A percentile compares a stretch with the other conserved stretches of the same genome.
Conservation (phyloP, 1,140 invertebrate species). For the Drosophila simulans region DNA sequence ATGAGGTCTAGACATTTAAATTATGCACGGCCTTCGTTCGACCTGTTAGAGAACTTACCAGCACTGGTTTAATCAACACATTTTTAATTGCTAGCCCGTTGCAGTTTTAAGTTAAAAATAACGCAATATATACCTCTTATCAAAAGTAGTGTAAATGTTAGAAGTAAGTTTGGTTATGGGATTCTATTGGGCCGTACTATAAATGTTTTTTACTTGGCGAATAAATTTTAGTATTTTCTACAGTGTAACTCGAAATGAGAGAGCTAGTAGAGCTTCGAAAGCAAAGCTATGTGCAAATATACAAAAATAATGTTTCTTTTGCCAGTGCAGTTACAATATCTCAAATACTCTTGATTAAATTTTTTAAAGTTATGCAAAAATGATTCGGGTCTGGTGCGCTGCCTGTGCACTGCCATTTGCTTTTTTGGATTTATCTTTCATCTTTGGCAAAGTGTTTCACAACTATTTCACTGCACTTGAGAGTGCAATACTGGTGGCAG, state of each 20-base stretch:
- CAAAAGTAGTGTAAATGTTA: too few species aligned
- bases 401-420: constrained; percentile 43
- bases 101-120: constrained; percentile 1
- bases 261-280: too few species aligned
- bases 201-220: too few species aligned
- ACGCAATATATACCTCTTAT: too few species aligned
- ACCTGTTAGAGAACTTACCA: constrained; percentile 10
- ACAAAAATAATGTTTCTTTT: neutral
- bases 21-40: constrained; percentile 38
- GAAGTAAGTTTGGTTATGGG: too few species aligned
- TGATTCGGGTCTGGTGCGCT: constrained; percentile 32
- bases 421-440: constrained; percentile 77
- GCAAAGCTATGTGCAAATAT: too few species aligned
- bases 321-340: neutral
- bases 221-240: too few species aligned
- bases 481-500: constrained; percentile 41
- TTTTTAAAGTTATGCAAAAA: constrained; percentile 58
- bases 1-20: constrained; percentile 44
- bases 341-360: constrained; percentile 20
- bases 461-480: constrained; percentile 81
- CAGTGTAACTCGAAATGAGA: too few species aligned
- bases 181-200: too few species aligned
- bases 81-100: constrained; percentile 36
- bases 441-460: constrained; percentile 82
- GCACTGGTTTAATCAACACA: constrained; percentile 33